A percentile compares a stretch with the other conserved stretches of the same genome.
These are phyloP conservation scores for Anthophora plumipes DNA, from an alignment of 2,888 invertebrate species.

Conservation along the genomic window DNA sequence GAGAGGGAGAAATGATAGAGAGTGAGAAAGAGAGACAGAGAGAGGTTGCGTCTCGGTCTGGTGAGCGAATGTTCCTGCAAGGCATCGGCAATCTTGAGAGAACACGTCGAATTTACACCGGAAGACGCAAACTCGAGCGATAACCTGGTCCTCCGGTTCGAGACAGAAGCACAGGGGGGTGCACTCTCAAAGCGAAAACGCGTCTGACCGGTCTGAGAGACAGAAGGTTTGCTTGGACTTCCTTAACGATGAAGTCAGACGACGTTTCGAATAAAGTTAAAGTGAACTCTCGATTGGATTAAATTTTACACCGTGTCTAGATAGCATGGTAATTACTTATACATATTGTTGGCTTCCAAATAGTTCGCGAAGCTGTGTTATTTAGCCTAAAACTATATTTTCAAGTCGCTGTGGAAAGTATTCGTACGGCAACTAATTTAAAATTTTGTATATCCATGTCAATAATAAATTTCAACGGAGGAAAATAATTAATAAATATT, in stretches of 20 bases:
- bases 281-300: too few species aligned
- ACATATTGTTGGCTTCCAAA: too few species aligned
- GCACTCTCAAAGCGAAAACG: constrained; percentile 23
- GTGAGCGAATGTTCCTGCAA: constrained; percentile 24
- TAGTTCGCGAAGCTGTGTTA: too few species aligned
- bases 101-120: constrained; percentile 56
- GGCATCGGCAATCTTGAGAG: constrained; percentile 42
- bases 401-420: too few species aligned
- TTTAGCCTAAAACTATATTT: too few species aligned
- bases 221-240: neutral
- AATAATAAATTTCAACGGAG: too few species aligned
- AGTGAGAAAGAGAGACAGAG: neutral
- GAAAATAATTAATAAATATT: too few species aligned
- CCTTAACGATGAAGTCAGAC: neutral
- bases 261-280: neutral
- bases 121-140: constrained; percentile 29
- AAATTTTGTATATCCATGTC: too few species aligned
- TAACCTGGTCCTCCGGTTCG: constrained; percentile 17
- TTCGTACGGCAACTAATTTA: too few species aligned
- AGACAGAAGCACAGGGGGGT: constrained; percentile 12
- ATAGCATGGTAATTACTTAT: too few species aligned
- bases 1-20: neutral
- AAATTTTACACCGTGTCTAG: too few species aligned
- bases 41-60: constrained; percentile 18
- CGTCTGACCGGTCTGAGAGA: neutral